Percentiles rank a stretch among this genome's conserved stretches.
These are phyloP conservation scores for Novumbra hubbsi DNA, from an alignment of 2,797 vertebrate genomes.

Conservation along the genomic window DNA sequence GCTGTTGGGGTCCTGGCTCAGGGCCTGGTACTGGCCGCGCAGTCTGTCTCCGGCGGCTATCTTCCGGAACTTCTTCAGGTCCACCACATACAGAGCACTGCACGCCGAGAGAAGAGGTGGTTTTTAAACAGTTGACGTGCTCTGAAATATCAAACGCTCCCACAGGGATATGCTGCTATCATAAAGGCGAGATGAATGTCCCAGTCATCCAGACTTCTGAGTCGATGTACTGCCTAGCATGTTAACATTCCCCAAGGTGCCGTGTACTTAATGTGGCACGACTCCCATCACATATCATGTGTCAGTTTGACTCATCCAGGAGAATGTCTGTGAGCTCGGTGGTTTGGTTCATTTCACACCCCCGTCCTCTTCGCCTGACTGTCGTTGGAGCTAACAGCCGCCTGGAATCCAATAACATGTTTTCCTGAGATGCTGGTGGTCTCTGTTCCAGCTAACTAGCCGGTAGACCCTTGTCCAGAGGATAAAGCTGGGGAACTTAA, in stretches of 20 bases:
- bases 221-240: constrained; percentile 21
- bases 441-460: constrained; percentile 7
- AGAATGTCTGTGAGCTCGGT: constrained; percentile 13
- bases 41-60: constrained; percentile 94
- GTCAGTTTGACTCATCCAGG: background rate
- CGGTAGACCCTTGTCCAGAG: background rate
- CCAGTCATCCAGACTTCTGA: constrained; percentile 16
- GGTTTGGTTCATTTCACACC: constrained; percentile 23
- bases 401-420: constrained; percentile 35
- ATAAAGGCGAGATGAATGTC: constrained; percentile 29
- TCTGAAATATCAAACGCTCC: background rate
- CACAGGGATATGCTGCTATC: constrained; percentile 5
- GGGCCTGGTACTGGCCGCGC: constrained; percentile 92
- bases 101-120: background rate
- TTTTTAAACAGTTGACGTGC: background rate
- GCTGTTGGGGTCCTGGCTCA: constrained; percentile 96
- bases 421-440: constrained; percentile 19
- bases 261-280: constrained; percentile 3
- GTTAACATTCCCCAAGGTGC: constrained; percentile 29
- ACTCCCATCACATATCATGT: constrained; percentile 30
- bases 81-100: constrained; percentile 95
- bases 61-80: constrained; percentile 93
- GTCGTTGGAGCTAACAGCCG: constrained; percentile 28
- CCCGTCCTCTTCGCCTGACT: constrained; percentile 11
- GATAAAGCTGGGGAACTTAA: constrained; percentile 11